Evolutionary conservation across 2,113 vertebrate species (phyloP), one percentile per base, ranked within the genome.

Genomic region (Myotis davidii): DNA sequence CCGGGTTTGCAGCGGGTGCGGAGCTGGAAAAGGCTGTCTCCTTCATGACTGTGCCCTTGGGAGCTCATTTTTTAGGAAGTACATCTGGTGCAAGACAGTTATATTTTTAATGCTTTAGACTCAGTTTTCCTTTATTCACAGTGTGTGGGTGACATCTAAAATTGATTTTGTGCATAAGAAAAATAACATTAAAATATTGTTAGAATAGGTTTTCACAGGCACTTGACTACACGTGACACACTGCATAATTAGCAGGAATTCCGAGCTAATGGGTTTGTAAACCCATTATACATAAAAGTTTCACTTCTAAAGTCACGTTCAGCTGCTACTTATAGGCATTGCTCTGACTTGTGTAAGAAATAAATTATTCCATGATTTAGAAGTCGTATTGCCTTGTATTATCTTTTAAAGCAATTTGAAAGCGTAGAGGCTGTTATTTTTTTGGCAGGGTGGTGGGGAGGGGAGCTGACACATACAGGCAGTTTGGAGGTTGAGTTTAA

Each of bases 131-230:
- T 76, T 95, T 97, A 96, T 92, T 91, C 6, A 81, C 70, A 93
- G 96, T 27, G 48, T 94, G 72, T 1, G 34, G n/a, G 27, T 94
- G n/a, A 94, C 89, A 90, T 95, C 81, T 67, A 93, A 96, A 97
- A 96, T 96, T 0, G 5, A 25, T 95, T 79, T 97, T 96, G 89
- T 95, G 74, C 27, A 50, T 85, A 91, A 94, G 77, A 52, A 85
- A 85, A 96, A 85, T 92, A 50, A 81, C 69, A 89, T 65, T 94
- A 77, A 92, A 69, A 79, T 94, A 96, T 64, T 94, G 93, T 83
- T 96, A 94, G 97, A 90, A 96, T 10, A 20, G 9, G 48, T 87
- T 93, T 92, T 76, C 89, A 78, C 90, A 95, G 96, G 96, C 50
- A 61, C n/a, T 90, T 97, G 88, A 84, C 39, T 85, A 32, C 18